Evolutionary conservation across 2,113 vertebrate genomes (phyloP).

Genomic region (Otus sunia): DNA sequence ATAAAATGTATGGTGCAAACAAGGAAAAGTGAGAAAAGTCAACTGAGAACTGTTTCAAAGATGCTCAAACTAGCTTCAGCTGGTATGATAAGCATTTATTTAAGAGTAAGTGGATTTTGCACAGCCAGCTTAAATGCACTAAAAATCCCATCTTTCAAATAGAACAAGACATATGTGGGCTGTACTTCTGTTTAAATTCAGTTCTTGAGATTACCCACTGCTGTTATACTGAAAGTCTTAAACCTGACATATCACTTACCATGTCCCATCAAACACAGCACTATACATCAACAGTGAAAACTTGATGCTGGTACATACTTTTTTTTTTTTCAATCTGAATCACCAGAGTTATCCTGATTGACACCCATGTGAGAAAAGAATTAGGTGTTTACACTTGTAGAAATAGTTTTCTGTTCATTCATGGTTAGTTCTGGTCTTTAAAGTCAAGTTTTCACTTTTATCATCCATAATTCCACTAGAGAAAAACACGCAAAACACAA

Average conservation of each 20-base stretch:
- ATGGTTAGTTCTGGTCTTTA: not conserved
- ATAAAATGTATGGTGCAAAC: not conserved
- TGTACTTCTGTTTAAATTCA: not conserved
- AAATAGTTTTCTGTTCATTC: not conserved
- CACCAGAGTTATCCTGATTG: not conserved
- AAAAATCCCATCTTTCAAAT: not conserved
- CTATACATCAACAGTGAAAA: not conserved
- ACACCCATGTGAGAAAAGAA: not conserved
- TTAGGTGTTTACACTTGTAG: not conserved
- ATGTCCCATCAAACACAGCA: not conserved
- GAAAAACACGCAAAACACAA: not conserved
- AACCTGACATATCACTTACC: not conserved
- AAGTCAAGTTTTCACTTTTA: conserved; percentile 14
- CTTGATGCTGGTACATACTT: not conserved
- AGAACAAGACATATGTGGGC: not conserved
- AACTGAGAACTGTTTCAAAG: not conserved
- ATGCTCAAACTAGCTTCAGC: not conserved
- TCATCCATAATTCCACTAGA: not conserved
- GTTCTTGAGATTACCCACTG: not conserved
- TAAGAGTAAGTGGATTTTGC: conserved; percentile 6
- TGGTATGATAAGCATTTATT: not conserved
- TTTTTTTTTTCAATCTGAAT: not conserved
- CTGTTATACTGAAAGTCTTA: not conserved
- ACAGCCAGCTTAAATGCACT: not conserved
- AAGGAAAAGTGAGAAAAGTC: not conserved